These are phyloP conservation scores for Tarsius wallacei DNA, from an alignment of 2,797 vertebrate species.

Conservation along the genomic window DNA sequence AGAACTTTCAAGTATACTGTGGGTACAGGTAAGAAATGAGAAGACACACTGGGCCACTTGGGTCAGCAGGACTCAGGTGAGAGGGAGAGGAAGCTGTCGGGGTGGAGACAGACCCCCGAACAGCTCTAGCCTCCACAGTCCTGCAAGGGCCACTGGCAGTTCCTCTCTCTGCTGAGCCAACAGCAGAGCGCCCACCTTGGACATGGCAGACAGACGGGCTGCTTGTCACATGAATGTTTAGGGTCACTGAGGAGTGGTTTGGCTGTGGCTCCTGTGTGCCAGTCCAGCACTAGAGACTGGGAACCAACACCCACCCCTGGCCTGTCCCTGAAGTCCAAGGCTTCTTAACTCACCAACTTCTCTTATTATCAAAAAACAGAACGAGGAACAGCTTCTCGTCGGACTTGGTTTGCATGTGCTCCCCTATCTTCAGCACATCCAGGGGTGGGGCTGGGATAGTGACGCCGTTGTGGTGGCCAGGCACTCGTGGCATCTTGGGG, in stretches of 20 bases:
- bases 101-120: too few relatives aligned
- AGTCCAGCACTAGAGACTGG: too few relatives aligned
- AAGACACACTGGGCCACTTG: too few relatives aligned
- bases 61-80: not conserved
- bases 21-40: not conserved
- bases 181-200: not conserved
- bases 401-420: constrained; percentile 99
- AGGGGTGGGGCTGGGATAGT: constrained; percentile 97
- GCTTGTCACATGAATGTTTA: not conserved
- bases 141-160: not conserved
- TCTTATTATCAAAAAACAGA: constrained; percentile 99
- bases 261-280: too few relatives aligned
- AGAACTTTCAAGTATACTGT: too few relatives aligned
- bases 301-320: not conserved
- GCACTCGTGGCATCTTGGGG: constrained; percentile 98
- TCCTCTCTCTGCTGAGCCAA: not conserved
- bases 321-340: not conserved
- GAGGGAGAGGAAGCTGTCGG: not conserved
- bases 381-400: constrained; percentile 98
- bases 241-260: not conserved
- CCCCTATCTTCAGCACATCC: constrained; percentile 97
- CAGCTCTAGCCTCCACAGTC: accelerated
- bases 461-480: constrained; percentile 98
- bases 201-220: not conserved
- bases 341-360: constrained; percentile 95